Percentiles rank a stretch among this genome's conserved stretches.
Conservation (phyloP, 2,888 invertebrate genomes). For the Drosophila diplacantha region DNA sequence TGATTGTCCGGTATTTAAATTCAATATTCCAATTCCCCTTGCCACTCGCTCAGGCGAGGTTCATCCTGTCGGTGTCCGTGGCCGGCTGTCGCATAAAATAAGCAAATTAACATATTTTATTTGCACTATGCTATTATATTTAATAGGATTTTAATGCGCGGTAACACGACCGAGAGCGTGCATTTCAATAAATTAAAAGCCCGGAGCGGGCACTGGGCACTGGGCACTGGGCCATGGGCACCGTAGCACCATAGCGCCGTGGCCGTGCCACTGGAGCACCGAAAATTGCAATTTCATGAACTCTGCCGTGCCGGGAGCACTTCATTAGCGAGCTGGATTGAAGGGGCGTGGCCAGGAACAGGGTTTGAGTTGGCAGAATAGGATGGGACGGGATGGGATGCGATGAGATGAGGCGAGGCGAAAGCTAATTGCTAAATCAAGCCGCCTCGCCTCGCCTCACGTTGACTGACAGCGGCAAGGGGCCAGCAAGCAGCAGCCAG, state of each 20-base stretch:
- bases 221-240: no score
- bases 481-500: neutral
- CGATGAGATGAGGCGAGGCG: constrained; percentile 42
- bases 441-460: constrained; percentile 20
- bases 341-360: neutral
- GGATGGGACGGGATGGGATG: no score
- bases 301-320: constrained; percentile 20
- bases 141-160: constrained; percentile 59
- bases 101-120: constrained; percentile 63
- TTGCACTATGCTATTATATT: constrained; percentile 50
- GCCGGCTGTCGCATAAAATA: constrained; percentile 44
- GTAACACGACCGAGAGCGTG: constrained; percentile 39
- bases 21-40: constrained; percentile 15
- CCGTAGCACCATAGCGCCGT: neutral
- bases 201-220: neutral
- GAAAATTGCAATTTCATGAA: constrained; percentile 56
- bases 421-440: constrained; percentile 65
- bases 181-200: constrained; percentile 36
- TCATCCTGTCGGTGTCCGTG: neutral
- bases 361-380: neutral
- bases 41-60: neutral
- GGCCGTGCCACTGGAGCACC: constrained; percentile 4
- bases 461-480: constrained; percentile 30
- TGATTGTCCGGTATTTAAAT: constrained; percentile 15
- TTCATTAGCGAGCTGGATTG: constrained; percentile 41